Evolutionary conservation across 2,888 invertebrate species (phyloP), one percentile per base, ranked within the genome.

Genomic region (Pyrrhia umbra): DNA sequence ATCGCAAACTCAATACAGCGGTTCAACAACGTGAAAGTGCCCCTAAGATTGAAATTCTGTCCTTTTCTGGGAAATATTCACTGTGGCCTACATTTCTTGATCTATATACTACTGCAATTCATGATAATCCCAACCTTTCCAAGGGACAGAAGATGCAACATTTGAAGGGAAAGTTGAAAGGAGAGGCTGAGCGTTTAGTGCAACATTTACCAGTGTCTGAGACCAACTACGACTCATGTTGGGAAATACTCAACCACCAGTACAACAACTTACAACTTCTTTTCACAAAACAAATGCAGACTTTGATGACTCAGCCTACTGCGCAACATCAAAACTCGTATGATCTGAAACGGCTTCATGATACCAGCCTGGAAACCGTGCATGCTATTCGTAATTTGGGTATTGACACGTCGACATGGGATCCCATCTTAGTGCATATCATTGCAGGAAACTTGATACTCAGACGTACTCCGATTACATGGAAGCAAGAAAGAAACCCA

Each of bases 141-240:
- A 40, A 40, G 8, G 40, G 16, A 6, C 40, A 40, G 8, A 40
- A 40, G 18, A 40, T 40, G 40, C 16, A 40, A 16, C 45, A 45
- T 45, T 21, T 45, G 21, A 45, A 45, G 21, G 21, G 45, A 2
- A 45, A 45, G n/a, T 13, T 45, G 21, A 23, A 23, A 10, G 45
- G 45, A n/a, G 45, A 45, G 21, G 45, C 23, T 45, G 45, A 45
- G 21, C 23, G 45, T 21, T 45, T 45, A 4, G 45, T 23, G 18
- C 45, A 23, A 45, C 45, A 23, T 23, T 23, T 45, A 21, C 13
- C 45, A n/a, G 45, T 45, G 20, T 43, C 43, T 1, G 43, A 23
- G 21, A 23, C 3, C 43, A 43, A 43, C 21, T 43, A 43, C n/a
- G 43, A 43, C n/a, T 43, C 43, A 4, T 43, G 43, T 6, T 43